Percentiles rank a stretch among this genome's conserved stretches.
Conservation (phyloP, 2,797 vertebrate species). For the Rhinichthys osculus region DNA sequence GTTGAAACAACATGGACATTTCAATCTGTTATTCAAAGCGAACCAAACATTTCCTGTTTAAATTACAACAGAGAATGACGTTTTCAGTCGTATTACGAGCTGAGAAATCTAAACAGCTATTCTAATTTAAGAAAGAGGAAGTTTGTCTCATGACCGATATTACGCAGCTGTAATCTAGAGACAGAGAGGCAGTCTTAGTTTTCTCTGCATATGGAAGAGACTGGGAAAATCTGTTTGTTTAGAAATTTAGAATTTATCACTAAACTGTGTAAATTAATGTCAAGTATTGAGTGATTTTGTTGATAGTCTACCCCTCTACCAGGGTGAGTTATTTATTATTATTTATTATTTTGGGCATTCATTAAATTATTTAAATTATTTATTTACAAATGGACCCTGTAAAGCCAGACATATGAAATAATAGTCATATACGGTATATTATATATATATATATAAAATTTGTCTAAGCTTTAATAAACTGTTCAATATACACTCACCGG, state of each 20-base stretch:
- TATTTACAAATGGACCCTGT: too few relatives aligned
- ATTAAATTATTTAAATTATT: too few relatives aligned
- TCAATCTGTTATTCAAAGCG: not conserved
- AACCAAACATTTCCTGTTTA: not conserved
- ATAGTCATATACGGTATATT: too few relatives aligned
- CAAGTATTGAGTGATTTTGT: not conserved
- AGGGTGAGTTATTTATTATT: too few relatives aligned
- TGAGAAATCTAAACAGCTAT: slow-evolving; percentile 53
- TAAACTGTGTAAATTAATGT: not conserved
- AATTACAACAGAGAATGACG: slow-evolving; percentile 50
- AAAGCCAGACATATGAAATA: too few relatives aligned
- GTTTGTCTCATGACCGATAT: slow-evolving; percentile 69
- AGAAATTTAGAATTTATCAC: not conserved
- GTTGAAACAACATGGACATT: slow-evolving; percentile 29
- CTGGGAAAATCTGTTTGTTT: not conserved
- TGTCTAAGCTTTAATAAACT: too few relatives aligned
- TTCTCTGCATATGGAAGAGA: not conserved
- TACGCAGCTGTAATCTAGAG: slow-evolving; percentile 25
- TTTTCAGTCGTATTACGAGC: not conserved
- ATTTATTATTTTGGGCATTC: too few relatives aligned
- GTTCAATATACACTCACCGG: too few relatives aligned
- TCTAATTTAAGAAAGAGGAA: slow-evolving; percentile 69
- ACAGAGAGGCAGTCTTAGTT: not conserved
- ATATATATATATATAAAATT: too few relatives aligned
- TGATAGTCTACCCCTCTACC: too few relatives aligned